Conservation (phyloP, 1,140 invertebrate species). For the Caenorhabditis briggsae region DNA sequence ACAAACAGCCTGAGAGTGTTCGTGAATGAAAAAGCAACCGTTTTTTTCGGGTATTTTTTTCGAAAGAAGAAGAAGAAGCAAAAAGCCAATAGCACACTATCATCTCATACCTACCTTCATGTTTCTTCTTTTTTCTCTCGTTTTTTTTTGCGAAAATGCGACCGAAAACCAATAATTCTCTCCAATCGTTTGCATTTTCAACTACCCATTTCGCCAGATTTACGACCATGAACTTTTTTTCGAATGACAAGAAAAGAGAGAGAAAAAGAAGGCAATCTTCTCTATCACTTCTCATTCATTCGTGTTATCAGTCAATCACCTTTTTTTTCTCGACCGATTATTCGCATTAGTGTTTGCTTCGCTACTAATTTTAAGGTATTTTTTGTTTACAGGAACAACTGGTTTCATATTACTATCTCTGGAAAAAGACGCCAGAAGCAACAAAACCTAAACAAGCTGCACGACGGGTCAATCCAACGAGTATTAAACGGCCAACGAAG, state of each 20-base stretch:
- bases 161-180: not conserved
- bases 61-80: not conserved
- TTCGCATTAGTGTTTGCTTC: slow-evolving; percentile 26
- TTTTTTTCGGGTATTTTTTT: not conserved
- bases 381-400: slow-evolving; percentile 85
- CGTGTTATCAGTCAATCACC: not conserved
- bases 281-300: slow-evolving; percentile 16
- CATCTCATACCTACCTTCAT: not conserved
- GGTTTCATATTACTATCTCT: slow-evolving; percentile 98
- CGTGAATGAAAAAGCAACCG: slow-evolving; percentile 15
- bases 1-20: slow-evolving; percentile 40
- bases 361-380: not conserved
- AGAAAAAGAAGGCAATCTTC: not conserved
- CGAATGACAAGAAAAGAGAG: not conserved
- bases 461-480: slow-evolving; percentile 66
- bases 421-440: slow-evolving; percentile 99
- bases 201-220: not conserved
- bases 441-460: slow-evolving; percentile 80
- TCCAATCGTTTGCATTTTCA: not conserved
- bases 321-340: not conserved
- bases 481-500: slow-evolving; percentile 64
- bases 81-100: not conserved
- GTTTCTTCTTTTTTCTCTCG: not conserved
- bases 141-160: not conserved
- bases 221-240: slow-evolving; percentile 23